phyloP scores from a whole-genome alignment of 2,797 vertebrate species.

The Pantherophis vulpinus region DNA sequence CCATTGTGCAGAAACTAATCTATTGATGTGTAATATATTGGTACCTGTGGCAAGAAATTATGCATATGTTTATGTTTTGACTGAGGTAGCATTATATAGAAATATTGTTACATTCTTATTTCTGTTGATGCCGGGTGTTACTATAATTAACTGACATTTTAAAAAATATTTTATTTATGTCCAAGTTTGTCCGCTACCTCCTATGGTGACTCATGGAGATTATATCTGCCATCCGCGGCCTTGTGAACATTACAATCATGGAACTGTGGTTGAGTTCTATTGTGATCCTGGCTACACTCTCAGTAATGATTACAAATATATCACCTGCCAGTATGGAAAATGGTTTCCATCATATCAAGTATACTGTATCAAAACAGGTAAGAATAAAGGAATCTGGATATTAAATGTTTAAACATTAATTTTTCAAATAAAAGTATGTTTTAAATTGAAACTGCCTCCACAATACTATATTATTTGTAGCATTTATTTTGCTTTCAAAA shows the following conservation, averaged over 20 bases:
- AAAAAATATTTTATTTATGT: conserved; percentile 16
- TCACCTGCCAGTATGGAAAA: conserved; percentile 84
- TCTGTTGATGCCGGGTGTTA: neutral
- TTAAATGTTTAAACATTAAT: neutral
- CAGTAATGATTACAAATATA: conserved; percentile 85
- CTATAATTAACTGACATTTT: conserved; percentile 29
- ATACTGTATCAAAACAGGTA: conserved; percentile 81
- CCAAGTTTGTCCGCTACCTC: conserved; percentile 84
- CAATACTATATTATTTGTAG: neutral
- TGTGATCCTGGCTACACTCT: conserved; percentile 84
- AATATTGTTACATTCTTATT: neutral
- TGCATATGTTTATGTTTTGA: neutral
- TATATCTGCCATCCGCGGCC: conserved; percentile 84
- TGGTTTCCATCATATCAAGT: conserved; percentile 85
- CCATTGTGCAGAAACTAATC: neutral
- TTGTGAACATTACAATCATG: conserved; percentile 82
- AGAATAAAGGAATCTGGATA: neutral
- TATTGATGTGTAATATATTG: neutral
- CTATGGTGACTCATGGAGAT: conserved; percentile 82
- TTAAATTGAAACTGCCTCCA: neutral
- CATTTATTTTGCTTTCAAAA: neutral
- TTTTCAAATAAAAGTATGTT: neutral
- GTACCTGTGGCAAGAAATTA: neutral
- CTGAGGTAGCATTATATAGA: neutral
- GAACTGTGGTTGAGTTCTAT: conserved; percentile 85